Evolutionary conservation across 2,888 invertebrate genomes (phyloP), one percentile per base, ranked within the genome.

Genomic region (Caenorhabditis sp.): DNA sequence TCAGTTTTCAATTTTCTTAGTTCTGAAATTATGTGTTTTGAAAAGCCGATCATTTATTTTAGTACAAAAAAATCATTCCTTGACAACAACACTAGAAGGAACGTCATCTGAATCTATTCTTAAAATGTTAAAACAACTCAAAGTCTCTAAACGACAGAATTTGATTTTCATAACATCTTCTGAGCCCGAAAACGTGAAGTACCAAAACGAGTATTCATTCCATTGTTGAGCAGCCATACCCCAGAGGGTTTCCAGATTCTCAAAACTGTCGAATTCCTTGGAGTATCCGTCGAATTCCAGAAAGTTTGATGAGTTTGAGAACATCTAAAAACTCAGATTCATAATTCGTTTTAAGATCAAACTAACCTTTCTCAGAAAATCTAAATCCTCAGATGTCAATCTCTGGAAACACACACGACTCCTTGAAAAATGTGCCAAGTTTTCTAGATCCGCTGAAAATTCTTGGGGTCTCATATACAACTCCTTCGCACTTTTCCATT

Each of bases 261-360:
- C 19, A 4, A 19, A 19, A 19, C 5, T 1, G 3, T 0, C 4
- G 19, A 49, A 49, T 26, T 28, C 47, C 64, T 38, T 77, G 66
- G 68, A 70, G 35, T 47, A 47, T n/a, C 19, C 47, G 19, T 47
- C 47, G 47, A 47, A 47, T 19, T 47, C 47, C 47, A 19, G 19
- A 47, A 47, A 47, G 7, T 47, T 47, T n/a, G 47, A 19, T 19
- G 47, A 47, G 19, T 19, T 47, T n/a, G 19, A 19, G 47, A 12
- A 47, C 6, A 47, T 47, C 47, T 47, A 19, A 19, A 47, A 47
- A 19, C 4, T 8, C 6, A 19, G 19, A 8, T 2, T n/a, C 10
- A 10, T 19, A n/a, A 47, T 19, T 2, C 16, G 12, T 44, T 44
- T 2, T 2, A n/a, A 19, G 19, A 47, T 2, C 0, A 0, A n/a